Evolutionary conservation across 2,113 vertebrate genomes (phyloP).

Genomic region (Corythaeola cristata): DNA sequence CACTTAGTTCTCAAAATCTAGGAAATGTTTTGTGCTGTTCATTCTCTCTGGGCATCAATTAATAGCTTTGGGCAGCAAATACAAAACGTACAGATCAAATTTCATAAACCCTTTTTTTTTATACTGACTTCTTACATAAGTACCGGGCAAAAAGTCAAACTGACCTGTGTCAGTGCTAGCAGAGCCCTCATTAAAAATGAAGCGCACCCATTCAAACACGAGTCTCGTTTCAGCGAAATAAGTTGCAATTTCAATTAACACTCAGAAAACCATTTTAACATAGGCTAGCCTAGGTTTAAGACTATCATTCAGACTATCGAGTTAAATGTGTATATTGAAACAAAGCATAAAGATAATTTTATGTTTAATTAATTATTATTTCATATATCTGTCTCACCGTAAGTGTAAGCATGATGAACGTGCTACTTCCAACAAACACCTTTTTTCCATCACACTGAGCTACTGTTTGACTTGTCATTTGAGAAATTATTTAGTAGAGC

Average conservation of each 20-base stretch:
- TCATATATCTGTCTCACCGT: background rate
- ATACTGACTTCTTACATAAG: conserved; percentile 2
- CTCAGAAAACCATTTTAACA: background rate
- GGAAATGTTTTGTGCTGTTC: background rate
- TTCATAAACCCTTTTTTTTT: background rate
- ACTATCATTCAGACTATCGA: background rate
- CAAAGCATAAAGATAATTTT: background rate
- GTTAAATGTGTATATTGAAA: background rate
- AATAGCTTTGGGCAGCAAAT: conserved; percentile 7
- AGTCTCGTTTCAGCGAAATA: background rate
- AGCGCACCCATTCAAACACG: background rate
- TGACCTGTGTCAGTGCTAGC: background rate
- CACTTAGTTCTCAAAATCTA: background rate
- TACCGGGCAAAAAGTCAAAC: conserved; percentile 45
- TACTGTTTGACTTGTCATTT: background rate
- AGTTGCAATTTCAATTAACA: rapidly evolving
- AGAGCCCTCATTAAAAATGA: background rate
- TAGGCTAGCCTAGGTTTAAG: background rate
- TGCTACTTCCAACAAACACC: background rate
- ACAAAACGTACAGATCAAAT: conserved; percentile 33
- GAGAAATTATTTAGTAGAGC: background rate
- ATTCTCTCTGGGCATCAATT: background rate
- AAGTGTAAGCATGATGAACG: background rate
- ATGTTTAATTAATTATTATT: background rate
- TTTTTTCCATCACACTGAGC: background rate